phyloP scores from a whole-genome alignment of 2,888 invertebrate species.

The Meganola albula region DNA sequence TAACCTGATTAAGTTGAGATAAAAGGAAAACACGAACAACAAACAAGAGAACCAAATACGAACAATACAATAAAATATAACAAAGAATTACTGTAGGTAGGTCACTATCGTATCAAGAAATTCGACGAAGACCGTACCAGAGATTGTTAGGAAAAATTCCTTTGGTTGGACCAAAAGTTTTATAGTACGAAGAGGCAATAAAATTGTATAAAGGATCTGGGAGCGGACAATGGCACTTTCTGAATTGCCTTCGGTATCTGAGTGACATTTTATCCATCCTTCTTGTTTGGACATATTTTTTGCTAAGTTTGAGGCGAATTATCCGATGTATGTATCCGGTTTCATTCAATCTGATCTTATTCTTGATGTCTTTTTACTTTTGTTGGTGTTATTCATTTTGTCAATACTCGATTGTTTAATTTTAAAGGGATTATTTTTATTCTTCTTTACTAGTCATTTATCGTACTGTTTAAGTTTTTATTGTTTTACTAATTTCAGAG shows the following conservation, averaged over 20 bases:
- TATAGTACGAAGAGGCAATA: constrained; percentile 40
- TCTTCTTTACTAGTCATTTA: no score
- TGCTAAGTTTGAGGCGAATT: constrained; percentile 19
- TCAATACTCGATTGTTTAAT: no score
- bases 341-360: constrained; percentile 26
- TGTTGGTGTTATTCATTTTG: constrained; percentile 12
- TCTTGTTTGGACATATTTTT: constrained; percentile 19
- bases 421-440: no score
- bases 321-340: constrained; percentile 20
- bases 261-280: constrained; percentile 31
- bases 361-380: constrained; percentile 22
- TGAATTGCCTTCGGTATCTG: constrained; percentile 32
- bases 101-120: constrained; percentile 37
- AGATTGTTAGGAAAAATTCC: constrained; percentile 40
- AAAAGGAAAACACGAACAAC: constrained; percentile 23
- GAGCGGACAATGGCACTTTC: constrained; percentile 33
- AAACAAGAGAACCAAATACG: no score
- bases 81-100: constrained; percentile 35
- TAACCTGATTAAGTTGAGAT: constrained; percentile 24
- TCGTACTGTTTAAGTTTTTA: no score
- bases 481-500: no score
- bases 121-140: constrained; percentile 29
- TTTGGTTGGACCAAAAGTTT: constrained; percentile 39
- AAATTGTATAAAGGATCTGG: constrained; percentile 39
- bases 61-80: constrained; percentile 31